Base-by-base conservation (phyloP, 2,888 invertebrate species). In the Amblyteles armatorius region DNA sequence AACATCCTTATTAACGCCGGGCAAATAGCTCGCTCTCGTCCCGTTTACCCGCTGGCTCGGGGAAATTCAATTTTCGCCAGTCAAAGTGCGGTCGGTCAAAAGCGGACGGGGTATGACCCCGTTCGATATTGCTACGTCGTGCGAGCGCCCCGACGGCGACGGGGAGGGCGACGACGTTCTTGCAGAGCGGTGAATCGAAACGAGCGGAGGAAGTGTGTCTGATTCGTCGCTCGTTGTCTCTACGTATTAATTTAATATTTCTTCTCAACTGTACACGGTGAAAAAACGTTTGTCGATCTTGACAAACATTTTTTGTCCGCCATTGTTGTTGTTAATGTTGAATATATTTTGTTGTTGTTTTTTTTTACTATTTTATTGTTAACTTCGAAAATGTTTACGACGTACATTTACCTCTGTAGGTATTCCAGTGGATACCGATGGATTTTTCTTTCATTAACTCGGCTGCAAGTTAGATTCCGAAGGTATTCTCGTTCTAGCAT, bases 1-100 rank as follows among this genome's bases (percentile, higher is more conserved):
- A 92, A 91, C 90, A 91, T 90, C 92, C 91, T 92, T 91, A 91
- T 92, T 92, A 92, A 90, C 87, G 90, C 88, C 90, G 89, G 88
- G 90, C 90, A 91, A 91, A 91, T 91, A 90, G 89, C 88, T 88
- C 77, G 84, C 84, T 77, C 76, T 78, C 72, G 71, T 67, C 87
- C 77, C 88, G 88, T 87, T 91, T 88, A 88, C 87, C 87, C 83
- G 77, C 88, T 85, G 71, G 79, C 85, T 85, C 87, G 74, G 87
- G 86, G 84, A 89, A 91, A 91, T 91, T 92, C 87, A 90, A 91
- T 92, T 92, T 91, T 91, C 90, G 87, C 87, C 87, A 84, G 87
- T 87, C 87, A 86, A 90, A 90, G 89, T 88, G 89, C 83, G 90
- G 87, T 89, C 79, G 89, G 89, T 90, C 90, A 88, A 91, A 91